Evolutionary conservation across 2,797 vertebrate genomes (phyloP), one percentile per base, ranked within the genome.

Genomic region (Leontopithecus rosalia): DNA sequence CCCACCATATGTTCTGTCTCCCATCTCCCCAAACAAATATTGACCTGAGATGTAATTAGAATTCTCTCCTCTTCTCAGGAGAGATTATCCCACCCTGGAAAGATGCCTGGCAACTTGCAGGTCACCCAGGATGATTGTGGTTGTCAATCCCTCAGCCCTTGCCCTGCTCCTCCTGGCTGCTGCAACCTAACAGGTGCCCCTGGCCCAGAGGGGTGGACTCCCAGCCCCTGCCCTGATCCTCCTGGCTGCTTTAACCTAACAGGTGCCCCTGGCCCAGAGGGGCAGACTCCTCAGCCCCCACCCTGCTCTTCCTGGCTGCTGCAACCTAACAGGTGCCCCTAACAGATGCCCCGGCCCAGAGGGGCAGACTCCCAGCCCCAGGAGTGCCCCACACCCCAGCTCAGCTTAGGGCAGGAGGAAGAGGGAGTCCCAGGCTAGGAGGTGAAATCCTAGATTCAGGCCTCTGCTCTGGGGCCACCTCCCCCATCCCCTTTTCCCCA

Each of bases 31-130:
- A 98, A 98, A 98, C 98, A 98, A 98, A 98, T 95, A 97, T 64
- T 97, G 96, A 97, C 97, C 6, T 0, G 96, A 98, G 97, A 95
- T 93, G 96, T 97, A 97, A 98, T 98, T 96, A 98, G 98, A 97
- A 98, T 98, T 94, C 96, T 93, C 97, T 97, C 97, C 91, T 96
- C 97, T 97, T 97, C 98, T 98, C 98, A 61, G 61, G 96, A 97
- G 97, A 95, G 97, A 97, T 80, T 26, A 41, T 76, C 82, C 57
- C 76, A 39, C 97, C 91, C 95, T 7, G 39, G 13, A 55, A 79
- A 80, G 97, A 58, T 0, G 0, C 85, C 94, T 90, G 57, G 94
- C 83, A 4, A 84, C 0, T 0, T 0, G 79, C 81, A 0, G 96
- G 97, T 96, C 97, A 88, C 87, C 58, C 17, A 1, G 92, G 41